phyloP scores from a whole-genome alignment of 2,888 invertebrate species.

The Pogonocherus hispidulus region DNA sequence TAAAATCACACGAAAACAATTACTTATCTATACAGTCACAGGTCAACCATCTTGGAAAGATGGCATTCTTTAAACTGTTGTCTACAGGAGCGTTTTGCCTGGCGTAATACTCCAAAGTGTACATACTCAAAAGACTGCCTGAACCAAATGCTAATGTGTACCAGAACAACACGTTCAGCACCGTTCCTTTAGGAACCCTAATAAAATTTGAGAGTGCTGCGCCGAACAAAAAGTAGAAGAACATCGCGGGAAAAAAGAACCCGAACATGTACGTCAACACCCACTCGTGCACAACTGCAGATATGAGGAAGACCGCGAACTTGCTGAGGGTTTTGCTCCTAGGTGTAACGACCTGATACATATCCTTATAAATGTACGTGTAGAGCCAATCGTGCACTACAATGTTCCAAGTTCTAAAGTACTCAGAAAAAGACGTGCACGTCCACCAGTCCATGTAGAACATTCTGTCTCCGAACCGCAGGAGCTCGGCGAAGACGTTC shows the following conservation, averaged over 20 bases:
- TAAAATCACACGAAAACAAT: slow-evolving; percentile 3
- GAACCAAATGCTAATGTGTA: slow-evolving; percentile 83
- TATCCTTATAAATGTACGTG: slow-evolving; percentile 87
- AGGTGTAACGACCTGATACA: slow-evolving; percentile 67
- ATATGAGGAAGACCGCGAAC: slow-evolving; percentile 80
- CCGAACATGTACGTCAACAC: slow-evolving; percentile 83
- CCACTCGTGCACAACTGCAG: slow-evolving; percentile 91
- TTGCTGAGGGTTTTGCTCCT: slow-evolving; percentile 72
- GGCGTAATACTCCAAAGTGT: slow-evolving; percentile 90
- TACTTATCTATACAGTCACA: slow-evolving; percentile 51
- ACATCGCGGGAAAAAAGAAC: slow-evolving; percentile 90
- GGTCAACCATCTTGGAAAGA: slow-evolving; percentile 54
- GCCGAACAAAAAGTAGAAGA: slow-evolving; percentile 81
- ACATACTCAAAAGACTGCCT: slow-evolving; percentile 81
- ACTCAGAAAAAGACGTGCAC: slow-evolving; percentile 82
- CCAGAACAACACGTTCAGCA: slow-evolving; percentile 90
- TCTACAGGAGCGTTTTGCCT: slow-evolving; percentile 77
- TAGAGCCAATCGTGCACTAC: slow-evolving; percentile 96
- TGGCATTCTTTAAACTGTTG: slow-evolving; percentile 41
- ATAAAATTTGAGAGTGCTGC: slow-evolving; percentile 75
- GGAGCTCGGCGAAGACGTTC: slow-evolving; percentile 91
- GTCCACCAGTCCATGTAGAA: slow-evolving; percentile 98
- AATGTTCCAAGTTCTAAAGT: slow-evolving; percentile 95
- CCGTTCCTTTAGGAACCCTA: slow-evolving; percentile 63
- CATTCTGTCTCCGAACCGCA: slow-evolving; percentile 88